Base-by-base conservation (phyloP, 2,888 invertebrate species). In the Zygogramma bicolorata region DNA sequence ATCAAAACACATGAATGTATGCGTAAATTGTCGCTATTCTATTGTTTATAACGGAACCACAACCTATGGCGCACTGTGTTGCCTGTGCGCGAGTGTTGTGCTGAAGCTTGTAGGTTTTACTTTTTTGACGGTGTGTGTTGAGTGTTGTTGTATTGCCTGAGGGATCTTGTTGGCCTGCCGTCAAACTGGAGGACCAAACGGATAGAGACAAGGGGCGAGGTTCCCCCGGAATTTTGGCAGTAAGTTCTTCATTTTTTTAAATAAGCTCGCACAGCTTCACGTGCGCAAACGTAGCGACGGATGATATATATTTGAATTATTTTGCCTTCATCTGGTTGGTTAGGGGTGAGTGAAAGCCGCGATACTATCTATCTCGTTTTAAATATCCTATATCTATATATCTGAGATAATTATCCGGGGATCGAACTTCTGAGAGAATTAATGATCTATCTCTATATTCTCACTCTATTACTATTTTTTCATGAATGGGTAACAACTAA, bases 1-100 rank as follows among this genome's bases (percentile, higher is more conserved):
- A 88, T 87, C 87, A 88, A 86, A 87, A 87, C 87, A 85, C 84
- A 85, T 86, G 85, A 86, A 86, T 86, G 86, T 85, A 83, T 74
- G 59, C 68, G 68, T 63, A 65, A 72, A 66, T 71, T 79, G 73
- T 75, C 70, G 74, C 65, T 49, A 69, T 60, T 65, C 53, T 70
- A 72, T 78, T 77, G 75, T 68, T 76, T 38, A 34, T 34, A 66
- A 61, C 63, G 57, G 29, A 40, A 13, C 31, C 58, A 31, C 71
- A 68, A 65, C 69, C 60, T 76, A 77, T 66, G 76, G 69, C 70
- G 75, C 73, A 70, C 58, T 69, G 66, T 66, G 76, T 77, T 66
- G 22, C 22, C 25, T 10, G 42, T 25, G 76, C 81, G 79, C 75
- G 79, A 71, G 79, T 79, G 79, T 46, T 70, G 78, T 75, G 72